Percentiles rank a stretch among this genome's conserved stretches.
Conservation (phyloP, 1,140 invertebrate species). For the Acromyrmex heyeri region DNA sequence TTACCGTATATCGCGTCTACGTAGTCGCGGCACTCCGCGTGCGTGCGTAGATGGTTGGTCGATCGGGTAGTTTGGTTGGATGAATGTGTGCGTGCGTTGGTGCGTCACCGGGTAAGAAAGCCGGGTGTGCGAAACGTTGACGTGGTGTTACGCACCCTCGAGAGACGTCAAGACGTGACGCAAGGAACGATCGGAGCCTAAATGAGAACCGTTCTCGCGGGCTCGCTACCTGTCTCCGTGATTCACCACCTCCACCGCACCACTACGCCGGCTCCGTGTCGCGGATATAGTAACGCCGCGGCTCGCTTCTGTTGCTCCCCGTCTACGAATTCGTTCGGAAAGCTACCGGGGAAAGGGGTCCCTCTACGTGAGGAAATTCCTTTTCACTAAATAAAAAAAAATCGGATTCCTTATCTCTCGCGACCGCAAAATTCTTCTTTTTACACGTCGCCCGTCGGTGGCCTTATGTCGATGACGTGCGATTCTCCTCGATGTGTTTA, state of each 20-base stretch:
- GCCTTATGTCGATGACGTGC: constrained; percentile 7
- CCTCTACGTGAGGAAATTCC: neutral
- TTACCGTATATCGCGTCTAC: constrained; percentile 25
- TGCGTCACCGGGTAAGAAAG: neutral
- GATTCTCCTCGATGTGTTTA: no score
- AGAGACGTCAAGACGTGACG: constrained; percentile 9
- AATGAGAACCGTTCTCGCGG: constrained; percentile 43
- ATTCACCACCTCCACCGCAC: constrained; percentile 31
- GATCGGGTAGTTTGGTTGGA: neutral
- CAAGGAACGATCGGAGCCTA: constrained; percentile 38
- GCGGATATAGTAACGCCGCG: neutral
- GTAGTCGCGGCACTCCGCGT: neutral
- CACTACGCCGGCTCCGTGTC: constrained; percentile 12
- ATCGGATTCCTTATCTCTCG: neutral
- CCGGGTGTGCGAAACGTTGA: neutral
- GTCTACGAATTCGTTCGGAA: neutral
- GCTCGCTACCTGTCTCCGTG: neutral
- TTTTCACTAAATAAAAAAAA: neutral
- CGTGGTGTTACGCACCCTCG: constrained; percentile 55
- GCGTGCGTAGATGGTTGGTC: neutral
- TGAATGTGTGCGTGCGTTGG: neutral
- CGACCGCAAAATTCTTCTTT: neutral
- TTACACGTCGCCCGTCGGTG: neutral
- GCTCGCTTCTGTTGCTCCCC: constrained; percentile 8
- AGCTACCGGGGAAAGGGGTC: neutral